A percentile compares a stretch with the other conserved stretches of the same genome.
Evolutionary conservation across 2,888 invertebrate species (phyloP).

Genomic region (Anarsia innoxiella): DNA sequence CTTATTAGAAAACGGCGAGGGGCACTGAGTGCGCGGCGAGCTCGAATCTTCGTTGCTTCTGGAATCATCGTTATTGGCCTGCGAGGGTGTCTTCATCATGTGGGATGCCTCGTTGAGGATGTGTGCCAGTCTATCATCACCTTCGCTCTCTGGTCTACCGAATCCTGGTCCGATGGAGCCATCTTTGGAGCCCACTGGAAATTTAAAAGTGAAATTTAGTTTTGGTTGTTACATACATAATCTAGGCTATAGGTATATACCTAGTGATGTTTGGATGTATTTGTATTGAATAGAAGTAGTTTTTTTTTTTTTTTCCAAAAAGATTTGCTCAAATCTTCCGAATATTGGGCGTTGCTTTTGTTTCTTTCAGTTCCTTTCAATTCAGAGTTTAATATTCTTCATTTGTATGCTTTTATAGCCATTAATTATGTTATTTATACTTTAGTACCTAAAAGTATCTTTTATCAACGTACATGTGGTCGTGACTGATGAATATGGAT

Average conservation of each 20-base stretch:
- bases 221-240: not conserved
- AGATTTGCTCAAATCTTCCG: no score
- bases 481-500: no score
- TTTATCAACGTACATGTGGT: no score
- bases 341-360: no score
- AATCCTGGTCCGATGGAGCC: slow-evolving; percentile 84
- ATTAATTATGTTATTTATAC: no score
- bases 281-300: no score
- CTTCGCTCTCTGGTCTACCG: slow-evolving; percentile 82
- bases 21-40: slow-evolving; percentile 84
- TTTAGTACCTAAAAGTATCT: no score
- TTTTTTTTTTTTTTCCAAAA: no score
- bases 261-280: not conserved
- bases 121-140: slow-evolving; percentile 94
- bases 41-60: slow-evolving; percentile 89
- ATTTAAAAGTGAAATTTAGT: slow-evolving; percentile 12
- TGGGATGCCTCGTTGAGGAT: slow-evolving; percentile 95
- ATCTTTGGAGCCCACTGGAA: slow-evolving; percentile 84
- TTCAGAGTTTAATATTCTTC: no score
- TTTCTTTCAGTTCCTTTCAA: no score
- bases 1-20: slow-evolving; percentile 86
- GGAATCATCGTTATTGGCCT: slow-evolving; percentile 73
- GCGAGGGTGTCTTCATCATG: slow-evolving; percentile 83
- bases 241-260: not conserved
- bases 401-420: no score